Conservation (phyloP, 2,888 invertebrate genomes). For the Ypsolopha sequella region DNA sequence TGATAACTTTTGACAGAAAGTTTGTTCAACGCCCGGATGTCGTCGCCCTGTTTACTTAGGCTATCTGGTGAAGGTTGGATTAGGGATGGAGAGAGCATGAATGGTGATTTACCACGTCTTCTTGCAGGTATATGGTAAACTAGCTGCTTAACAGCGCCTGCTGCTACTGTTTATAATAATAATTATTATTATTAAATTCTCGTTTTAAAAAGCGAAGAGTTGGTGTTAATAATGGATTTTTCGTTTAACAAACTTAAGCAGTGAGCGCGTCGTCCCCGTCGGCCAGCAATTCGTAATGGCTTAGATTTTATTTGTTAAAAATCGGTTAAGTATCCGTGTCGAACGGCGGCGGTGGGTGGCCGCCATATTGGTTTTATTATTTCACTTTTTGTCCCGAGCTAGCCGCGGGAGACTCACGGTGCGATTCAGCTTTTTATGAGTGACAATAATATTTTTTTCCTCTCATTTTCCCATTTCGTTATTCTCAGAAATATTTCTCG, state of each 20-base stretch:
- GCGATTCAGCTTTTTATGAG: conserved; percentile 65
- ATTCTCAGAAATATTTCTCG: conserved; percentile 52
- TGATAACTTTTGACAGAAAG: neutral
- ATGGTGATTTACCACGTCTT: conserved; percentile 42
- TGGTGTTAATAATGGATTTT: conserved; percentile 1
- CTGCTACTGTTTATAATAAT: conserved; percentile 31
- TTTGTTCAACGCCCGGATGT: conserved; percentile 1
- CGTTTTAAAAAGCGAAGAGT: neutral
- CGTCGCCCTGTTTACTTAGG: conserved; percentile 30
- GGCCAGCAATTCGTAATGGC: conserved; percentile 64
- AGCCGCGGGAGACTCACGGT: conserved; percentile 59
- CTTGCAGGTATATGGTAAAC: conserved; percentile 37
- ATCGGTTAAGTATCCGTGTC: conserved; percentile 72
- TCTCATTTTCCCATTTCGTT: conserved; percentile 37
- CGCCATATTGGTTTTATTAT: conserved; percentile 59
- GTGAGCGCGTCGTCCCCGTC: conserved; percentile 29
- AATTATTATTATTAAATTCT: neutral
- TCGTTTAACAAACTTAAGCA: conserved; percentile 26
- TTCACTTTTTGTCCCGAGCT: conserved; percentile 49
- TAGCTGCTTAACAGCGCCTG: conserved; percentile 38
- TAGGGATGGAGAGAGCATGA: conserved; percentile 27
- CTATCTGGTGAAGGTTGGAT: conserved; percentile 40
- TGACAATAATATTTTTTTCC: conserved; percentile 47
- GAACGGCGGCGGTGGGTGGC: conserved; percentile 65
- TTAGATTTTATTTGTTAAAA: conserved; percentile 71